Conservation (phyloP, 1,140 invertebrate genomes). For the Pteromalus puparum region DNA sequence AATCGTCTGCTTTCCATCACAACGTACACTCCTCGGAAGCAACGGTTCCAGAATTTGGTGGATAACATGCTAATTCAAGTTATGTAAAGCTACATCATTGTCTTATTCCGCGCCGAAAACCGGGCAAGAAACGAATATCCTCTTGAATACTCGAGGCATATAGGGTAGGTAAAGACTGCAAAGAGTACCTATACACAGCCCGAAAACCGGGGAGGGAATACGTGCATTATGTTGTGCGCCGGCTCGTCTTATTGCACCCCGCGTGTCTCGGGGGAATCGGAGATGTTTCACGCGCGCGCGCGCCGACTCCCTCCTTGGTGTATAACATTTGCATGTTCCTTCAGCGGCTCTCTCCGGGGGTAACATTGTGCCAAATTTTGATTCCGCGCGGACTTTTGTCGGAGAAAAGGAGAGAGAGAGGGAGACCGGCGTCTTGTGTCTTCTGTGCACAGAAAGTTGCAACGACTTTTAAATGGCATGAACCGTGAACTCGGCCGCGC, state of each 20-base stretch:
- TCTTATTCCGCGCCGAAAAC: neutral
- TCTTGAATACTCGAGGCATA: neutral
- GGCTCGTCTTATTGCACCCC: conserved; percentile 20
- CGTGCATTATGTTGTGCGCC: neutral
- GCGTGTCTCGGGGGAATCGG: conserved; percentile 9
- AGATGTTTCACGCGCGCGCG: neutral
- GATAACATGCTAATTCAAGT: conserved; percentile 7
- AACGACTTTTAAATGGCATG: conserved; percentile 48
- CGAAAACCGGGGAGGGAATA: neutral
- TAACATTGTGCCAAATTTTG: conserved; percentile 44
- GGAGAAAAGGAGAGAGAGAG: neutral
- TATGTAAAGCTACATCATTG: neutral
- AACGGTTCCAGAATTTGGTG: neutral
- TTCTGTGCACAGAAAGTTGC: too few species aligned
- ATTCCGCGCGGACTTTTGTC: conserved; percentile 38
- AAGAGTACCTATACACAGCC: neutral
- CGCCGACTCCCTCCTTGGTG: neutral
- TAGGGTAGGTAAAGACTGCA: neutral
- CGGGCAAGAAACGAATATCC: conserved; percentile 19
- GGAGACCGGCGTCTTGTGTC: neutral
- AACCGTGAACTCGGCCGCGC: neutral
- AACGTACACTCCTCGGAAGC: neutral
- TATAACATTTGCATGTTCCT: conserved; percentile 44
- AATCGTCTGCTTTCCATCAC: neutral
- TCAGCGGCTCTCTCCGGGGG: neutral